Percentiles rank a stretch among this genome's conserved stretches.
Conservation (phyloP, 2,797 vertebrate species). For the Perdix hodgsoniae region DNA sequence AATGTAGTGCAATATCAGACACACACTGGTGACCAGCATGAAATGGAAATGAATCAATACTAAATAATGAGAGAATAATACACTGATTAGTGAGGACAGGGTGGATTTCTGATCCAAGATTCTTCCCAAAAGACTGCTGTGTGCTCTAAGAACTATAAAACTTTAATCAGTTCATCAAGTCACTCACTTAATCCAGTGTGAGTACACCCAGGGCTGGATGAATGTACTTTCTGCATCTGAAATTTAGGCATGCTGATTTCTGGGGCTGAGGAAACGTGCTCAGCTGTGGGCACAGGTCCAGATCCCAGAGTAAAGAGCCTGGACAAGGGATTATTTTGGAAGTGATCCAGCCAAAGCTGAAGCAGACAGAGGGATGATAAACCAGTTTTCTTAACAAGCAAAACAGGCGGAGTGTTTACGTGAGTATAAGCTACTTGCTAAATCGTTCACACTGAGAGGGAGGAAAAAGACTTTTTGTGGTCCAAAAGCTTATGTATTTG, state of each 20-base stretch:
- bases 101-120: constrained; percentile 43
- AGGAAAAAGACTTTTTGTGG: neutral
- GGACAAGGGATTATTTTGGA: neutral
- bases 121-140: constrained; percentile 7
- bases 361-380: neutral
- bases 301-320: neutral
- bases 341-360: neutral
- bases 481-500: neutral
- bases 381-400: neutral
- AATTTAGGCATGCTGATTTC: neutral
- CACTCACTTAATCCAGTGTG: constrained; percentile 5
- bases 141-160: constrained; percentile 55
- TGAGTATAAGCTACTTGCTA: neutral
- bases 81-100: constrained; percentile 21
- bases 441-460: neutral
- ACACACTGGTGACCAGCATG: constrained; percentile 5
- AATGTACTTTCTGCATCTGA: neutral
- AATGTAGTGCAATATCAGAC: constrained; percentile 26
- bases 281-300: neutral
- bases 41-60: constrained; percentile 56
- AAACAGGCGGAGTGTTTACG: neutral
- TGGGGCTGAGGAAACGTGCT: neutral
- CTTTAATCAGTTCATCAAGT: constrained; percentile 61
- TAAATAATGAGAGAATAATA: constrained; percentile 48
- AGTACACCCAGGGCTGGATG: neutral